Base-by-base conservation (phyloP, 92 coral and sea anemone species). In the Phenganax marumi region DNA sequence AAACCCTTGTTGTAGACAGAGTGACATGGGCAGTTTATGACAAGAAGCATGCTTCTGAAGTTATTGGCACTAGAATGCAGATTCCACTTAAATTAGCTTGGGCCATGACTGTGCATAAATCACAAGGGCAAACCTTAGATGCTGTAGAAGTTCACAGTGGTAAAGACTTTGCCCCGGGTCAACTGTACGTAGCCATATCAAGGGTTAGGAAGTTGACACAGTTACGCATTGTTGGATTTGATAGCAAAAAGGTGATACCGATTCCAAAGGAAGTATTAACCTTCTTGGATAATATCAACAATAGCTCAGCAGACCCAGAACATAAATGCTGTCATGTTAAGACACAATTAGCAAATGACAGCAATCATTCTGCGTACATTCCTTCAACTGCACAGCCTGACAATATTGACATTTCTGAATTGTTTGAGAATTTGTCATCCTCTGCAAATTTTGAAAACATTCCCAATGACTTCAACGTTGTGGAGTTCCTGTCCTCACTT, bases 141-240 rank as follows among this genome's bases (percentile, higher is more conserved):
- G 82, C 83, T 10, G 89, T 71, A 0, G 77, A 80, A 51, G 86
- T 81, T 0, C 51, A 86, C 63, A 52, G 81, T 62, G 75, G 73
- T 6, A 55, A 75, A 33, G 83, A 80, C 19, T 86, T 81, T 81
- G 88, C 80, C 7, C 54, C 75, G 18, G 85, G 85, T 11, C 88
- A 69, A 18, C 50, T 85, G 12, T 85, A 85, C 54, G 88, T 85
- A 10, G 88, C 79, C 23, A 10, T 64, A 0, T 85, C 84, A 66
- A 77, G 84, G 57, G 70, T 77, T 8, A 77, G 56, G 8, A 83
- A n/a, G 52, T 71, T 68, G 3, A 23, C 69, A 2, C 51, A 68
- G 68, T 10, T 7, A 39, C 76, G 87, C 10, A 26, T 84, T 8
- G 54, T 64, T 63, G 83, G 83, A 8, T 64, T 75, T 18, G 70